Conservation (phyloP, 1,140 invertebrate species). For the Calephelis virginiensis region DNA sequence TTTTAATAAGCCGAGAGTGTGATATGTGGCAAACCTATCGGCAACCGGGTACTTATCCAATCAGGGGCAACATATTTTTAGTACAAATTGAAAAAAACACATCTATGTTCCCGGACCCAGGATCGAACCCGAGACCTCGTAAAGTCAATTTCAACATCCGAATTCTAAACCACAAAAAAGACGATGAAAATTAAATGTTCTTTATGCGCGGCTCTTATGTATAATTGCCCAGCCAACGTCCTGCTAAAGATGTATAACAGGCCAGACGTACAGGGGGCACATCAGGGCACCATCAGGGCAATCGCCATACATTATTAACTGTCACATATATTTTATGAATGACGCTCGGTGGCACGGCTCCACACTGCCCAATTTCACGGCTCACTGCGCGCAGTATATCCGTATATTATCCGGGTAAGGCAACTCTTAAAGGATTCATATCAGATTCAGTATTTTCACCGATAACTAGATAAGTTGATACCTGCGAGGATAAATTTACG, state of each 20-base stretch:
- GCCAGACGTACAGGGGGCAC: background rate
- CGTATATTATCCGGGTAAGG: constrained; percentile 24
- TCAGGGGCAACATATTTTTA: too few species aligned
- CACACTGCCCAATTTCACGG: constrained; percentile 45
- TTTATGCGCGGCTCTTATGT: too few species aligned
- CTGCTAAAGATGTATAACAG: background rate
- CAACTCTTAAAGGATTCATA: constrained; percentile 12
- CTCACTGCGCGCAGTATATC: constrained; percentile 29
- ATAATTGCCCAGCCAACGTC: too few species aligned
- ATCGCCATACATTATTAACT: constrained; percentile 22
- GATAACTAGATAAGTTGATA: constrained; percentile 14
- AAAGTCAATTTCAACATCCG: too few species aligned
- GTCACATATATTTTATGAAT: constrained; percentile 37
- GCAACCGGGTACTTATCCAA: too few species aligned
- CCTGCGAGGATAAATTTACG: background rate
- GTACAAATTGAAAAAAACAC: too few species aligned
- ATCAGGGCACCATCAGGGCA: background rate
- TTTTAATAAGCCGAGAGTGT: too few species aligned
- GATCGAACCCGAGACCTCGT: too few species aligned
- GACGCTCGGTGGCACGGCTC: constrained; percentile 23
- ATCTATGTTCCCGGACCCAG: too few species aligned
- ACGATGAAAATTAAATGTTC: too few species aligned
- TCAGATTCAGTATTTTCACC: constrained; percentile 10
- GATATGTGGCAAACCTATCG: too few species aligned
- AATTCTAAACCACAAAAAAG: too few species aligned